Base-by-base conservation (phyloP, 1,140 invertebrate genomes). In the Mycetomoellerius zeteki region DNA sequence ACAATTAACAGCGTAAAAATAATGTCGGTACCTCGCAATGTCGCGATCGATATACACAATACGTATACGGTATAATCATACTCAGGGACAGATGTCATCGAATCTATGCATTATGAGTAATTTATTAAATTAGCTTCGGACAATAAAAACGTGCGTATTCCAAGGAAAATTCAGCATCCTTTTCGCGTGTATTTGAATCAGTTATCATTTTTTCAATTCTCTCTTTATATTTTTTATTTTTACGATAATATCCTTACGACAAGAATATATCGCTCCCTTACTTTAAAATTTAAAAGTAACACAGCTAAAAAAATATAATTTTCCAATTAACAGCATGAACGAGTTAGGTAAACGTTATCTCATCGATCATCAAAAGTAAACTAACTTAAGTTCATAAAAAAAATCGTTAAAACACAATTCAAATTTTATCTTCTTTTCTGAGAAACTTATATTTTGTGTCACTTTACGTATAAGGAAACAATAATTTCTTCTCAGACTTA, bases 1-100 rank as follows among this genome's bases (percentile, higher is more conserved):
- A 62, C 80, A 47, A 84, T 84, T 71, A 43, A 16, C 33, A 56
- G 50, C 30, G 21, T n/a, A 71, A 19, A 81, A 81, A 71, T 47
- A 72, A 71, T 2, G 12, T 24, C 47, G 21, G 24, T 50, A 21
- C 14, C 1, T 27, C 16, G 7, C n/a, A 1, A 24, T 37, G 27
- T 67, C n/a, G 33, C 14, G 14, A 52, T 37, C 21, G 14, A n/a
- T 81, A 43, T 43, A 43, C 37, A 12, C 8, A 43, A 43, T 43
- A 43, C 37, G 33, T 77, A 3, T 78, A 69, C 47, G 37, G 14
- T 16, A 58, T 56, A 72, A 72, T 81, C 62, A n/a, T 69, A 24
- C 4, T 16, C 64, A 56, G 50, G 21, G 56, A 71, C 50, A 24
- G 14, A 24, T 37, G 21, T 71, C 65, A 81, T 50, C 37, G 65